Evolutionary conservation across 2,797 vertebrate genomes (phyloP).

Genomic region (Picus viridis): DNA sequence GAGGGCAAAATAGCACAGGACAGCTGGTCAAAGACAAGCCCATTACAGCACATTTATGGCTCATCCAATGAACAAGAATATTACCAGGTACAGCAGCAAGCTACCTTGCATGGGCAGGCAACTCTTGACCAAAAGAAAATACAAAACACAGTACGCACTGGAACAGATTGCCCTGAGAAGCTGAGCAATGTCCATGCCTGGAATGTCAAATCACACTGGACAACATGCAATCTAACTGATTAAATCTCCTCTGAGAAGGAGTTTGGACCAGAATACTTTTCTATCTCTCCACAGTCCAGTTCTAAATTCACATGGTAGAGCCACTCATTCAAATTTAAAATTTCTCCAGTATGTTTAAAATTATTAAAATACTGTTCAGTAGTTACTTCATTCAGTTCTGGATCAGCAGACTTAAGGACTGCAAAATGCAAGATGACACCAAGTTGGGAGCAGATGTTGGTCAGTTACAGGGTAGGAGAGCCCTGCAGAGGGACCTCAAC

Average conservation of each 20-base stretch:
- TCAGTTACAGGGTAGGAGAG: too few species aligned
- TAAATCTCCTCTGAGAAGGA: neutral
- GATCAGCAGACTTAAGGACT: neutral
- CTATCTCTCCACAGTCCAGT: neutral
- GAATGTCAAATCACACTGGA: neutral
- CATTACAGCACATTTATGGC: neutral
- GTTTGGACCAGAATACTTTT: neutral
- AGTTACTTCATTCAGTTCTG: neutral
- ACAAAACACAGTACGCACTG: neutral
- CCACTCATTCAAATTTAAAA: neutral
- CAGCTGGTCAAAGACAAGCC: neutral
- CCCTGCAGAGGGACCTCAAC: too few species aligned
- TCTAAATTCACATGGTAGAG: neutral
- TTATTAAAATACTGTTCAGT: neutral
- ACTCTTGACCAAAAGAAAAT: neutral
- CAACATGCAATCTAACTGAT: neutral
- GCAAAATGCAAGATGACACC: too few species aligned
- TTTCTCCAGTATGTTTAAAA: neutral
- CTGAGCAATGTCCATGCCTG: neutral
- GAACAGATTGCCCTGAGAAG: fast-evolving
- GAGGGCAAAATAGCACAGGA: neutral
- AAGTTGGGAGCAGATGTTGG: too few species aligned
- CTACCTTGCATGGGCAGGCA: neutral
- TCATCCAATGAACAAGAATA: neutral
- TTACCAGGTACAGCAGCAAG: neutral